phyloP scores from a whole-genome alignment of 1,140 invertebrate species.

The Diorhabda carinulata region DNA sequence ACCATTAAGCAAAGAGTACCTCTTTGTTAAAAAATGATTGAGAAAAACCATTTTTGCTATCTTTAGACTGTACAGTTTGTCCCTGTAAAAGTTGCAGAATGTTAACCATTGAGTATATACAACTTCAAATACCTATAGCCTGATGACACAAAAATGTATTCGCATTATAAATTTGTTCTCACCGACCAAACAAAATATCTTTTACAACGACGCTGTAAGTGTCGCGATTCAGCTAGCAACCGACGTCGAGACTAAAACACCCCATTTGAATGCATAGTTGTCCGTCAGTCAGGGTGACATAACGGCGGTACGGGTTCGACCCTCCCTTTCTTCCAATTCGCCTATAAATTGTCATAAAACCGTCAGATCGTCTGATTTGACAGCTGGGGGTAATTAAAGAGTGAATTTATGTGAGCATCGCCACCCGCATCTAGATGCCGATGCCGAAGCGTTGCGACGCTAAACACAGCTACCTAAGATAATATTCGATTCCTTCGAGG shows the following conservation, averaged over 20 bases:
- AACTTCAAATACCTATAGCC: no score
- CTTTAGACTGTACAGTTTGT: no score
- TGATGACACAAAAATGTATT: no score
- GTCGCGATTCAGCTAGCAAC: constrained; percentile 23
- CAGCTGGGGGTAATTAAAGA: constrained; percentile 63
- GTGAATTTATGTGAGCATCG: constrained; percentile 57
- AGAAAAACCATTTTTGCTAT: no score
- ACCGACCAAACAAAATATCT: no score
- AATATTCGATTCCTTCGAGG: constrained; percentile 9
- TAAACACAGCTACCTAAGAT: constrained; percentile 18
- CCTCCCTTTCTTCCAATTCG: constrained; percentile 48
- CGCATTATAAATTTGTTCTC: no score
- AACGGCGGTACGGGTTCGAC: constrained; percentile 47
- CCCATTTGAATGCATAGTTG: constrained; percentile 66
- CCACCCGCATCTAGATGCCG: constrained; percentile 42
- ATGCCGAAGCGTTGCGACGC: background rate
- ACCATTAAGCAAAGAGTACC: no score
- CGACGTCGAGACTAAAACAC: constrained; percentile 53
- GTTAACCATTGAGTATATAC: no score
- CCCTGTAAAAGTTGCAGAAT: no score
- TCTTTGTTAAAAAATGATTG: no score
- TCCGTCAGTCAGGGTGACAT: constrained; percentile 63
- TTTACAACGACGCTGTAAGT: constrained; percentile 4
- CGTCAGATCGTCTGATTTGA: constrained; percentile 65
- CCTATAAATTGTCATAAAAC: constrained; percentile 68